Base-by-base conservation (phyloP, 64 coral and sea anemone species). In the Pocillopora verrucosa region DNA sequence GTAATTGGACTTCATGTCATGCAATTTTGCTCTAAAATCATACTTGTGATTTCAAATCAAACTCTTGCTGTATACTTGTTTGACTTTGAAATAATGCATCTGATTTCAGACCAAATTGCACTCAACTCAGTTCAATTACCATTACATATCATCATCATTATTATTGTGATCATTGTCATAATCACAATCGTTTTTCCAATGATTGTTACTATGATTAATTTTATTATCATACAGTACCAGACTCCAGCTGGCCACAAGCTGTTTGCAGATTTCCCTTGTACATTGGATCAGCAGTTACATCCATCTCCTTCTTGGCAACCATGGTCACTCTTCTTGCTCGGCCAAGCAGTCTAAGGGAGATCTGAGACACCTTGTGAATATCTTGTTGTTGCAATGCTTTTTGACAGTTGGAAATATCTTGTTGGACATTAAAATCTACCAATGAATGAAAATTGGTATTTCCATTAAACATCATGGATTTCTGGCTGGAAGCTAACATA, bases 201-300 rank as follows among this genome's bases (percentile, higher is more conserved):
- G 41, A 45, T 45, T 45, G 41, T 45, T 6, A 45, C 41, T 45
- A 45, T 6, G 3, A 51, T 51, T 7, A 51, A 45, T 34, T 1
- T 2, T 17, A 16, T 2, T 19, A 19, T 0, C 11, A 17, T 16
- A 22, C 77, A 89, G 41, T 64, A 96, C 92, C 92, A 85, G 78
- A 79, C 38, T 91, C 89, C 36, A 98, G 59, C 58, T 89, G 69
- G 36, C 41, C 76, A 24, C 83, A 65, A 7, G 89, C 86, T 83
- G 87, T 75, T 56, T 83, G 80, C 14, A 98, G 64, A 36, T 80
- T 75, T 17, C 96, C 87, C 24, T 98, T 94, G 87, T 89, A 98
- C 89, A 94, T 89, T 24, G 96, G 96, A 61, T 98, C 94, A 38
- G 96, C 83, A 70, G 96, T 94, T 4, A 73, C 80, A 41, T 86